phyloP scores from a whole-genome alignment of 1,140 invertebrate species.

The Cydia strobilella region DNA sequence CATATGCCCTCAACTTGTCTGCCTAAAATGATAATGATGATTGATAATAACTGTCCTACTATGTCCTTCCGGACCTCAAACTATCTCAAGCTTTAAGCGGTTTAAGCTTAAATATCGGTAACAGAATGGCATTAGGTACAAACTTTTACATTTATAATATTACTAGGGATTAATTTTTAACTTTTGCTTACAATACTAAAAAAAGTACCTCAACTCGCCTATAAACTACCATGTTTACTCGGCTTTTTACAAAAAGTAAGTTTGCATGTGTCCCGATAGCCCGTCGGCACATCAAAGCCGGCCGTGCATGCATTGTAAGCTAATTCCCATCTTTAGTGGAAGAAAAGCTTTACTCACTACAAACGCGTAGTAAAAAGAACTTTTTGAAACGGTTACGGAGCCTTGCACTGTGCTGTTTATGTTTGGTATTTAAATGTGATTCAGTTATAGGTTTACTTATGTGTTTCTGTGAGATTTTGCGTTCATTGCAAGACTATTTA shows the following conservation, averaged over 20 bases:
- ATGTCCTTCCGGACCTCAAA: too few relatives aligned
- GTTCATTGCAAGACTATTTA: not conserved
- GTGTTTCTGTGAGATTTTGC: not conserved
- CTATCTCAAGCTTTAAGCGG: too few relatives aligned
- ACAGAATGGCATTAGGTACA: too few relatives aligned
- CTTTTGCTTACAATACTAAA: not conserved
- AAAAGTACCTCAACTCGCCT: too few relatives aligned
- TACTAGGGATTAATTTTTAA: not conserved
- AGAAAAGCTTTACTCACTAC: slow-evolving; percentile 37
- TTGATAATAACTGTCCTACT: too few relatives aligned
- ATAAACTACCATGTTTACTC: not conserved
- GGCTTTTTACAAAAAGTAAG: not conserved
- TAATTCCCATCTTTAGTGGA: slow-evolving; percentile 57
- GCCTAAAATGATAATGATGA: too few relatives aligned
- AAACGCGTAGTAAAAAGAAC: not conserved
- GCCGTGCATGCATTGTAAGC: slow-evolving; percentile 55
- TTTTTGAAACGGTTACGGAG: not conserved
- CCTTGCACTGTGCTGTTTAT: not conserved
- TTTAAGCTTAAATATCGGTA: too few relatives aligned
- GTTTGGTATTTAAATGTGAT: slow-evolving; percentile 9
- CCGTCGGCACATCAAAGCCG: slow-evolving; percentile 2
- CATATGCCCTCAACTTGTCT: too few relatives aligned
- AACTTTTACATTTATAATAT: too few relatives aligned
- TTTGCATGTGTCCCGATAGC: not conserved
- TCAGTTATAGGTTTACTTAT: not conserved